Conservation (phyloP, 2,113 vertebrate genomes). For the Tupaia chinensis region DNA sequence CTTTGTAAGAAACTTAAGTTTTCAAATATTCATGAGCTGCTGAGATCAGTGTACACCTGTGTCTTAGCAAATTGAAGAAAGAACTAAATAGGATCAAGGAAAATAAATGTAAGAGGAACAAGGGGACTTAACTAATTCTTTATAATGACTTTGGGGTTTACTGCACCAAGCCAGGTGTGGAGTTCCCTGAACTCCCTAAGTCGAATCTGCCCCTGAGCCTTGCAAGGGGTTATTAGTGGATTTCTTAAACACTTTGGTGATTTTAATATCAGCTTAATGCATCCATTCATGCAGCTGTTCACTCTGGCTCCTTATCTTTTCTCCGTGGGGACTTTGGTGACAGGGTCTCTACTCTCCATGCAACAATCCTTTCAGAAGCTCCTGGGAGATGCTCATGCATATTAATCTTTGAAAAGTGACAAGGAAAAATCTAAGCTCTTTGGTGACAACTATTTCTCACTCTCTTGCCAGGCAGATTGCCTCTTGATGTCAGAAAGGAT, state of each 20-base stretch:
- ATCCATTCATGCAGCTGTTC: constrained; percentile 31
- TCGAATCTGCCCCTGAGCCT: constrained; percentile 27
- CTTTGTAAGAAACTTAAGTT: constrained; percentile 49
- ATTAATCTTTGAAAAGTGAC: constrained; percentile 50
- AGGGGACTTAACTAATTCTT: constrained; percentile 68
- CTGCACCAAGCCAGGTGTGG: constrained; percentile 59
- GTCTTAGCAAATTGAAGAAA: constrained; percentile 67
- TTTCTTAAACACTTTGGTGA: constrained; percentile 42
- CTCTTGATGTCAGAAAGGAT: constrained; percentile 28
- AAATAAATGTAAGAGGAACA: constrained; percentile 73
- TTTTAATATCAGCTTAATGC: constrained; percentile 42
- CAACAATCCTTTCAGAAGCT: constrained; percentile 9
- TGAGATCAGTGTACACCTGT: constrained; percentile 58
- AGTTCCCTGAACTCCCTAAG: constrained; percentile 62
- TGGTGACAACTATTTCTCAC: constrained; percentile 38
- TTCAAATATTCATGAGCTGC: constrained; percentile 66
- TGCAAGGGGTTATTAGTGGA: constrained; percentile 40
- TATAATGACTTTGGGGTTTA: constrained; percentile 68
- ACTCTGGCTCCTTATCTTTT: constrained; percentile 18
- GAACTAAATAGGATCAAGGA: constrained; percentile 67
- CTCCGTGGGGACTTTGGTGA: neutral
- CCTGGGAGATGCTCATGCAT: constrained; percentile 19
- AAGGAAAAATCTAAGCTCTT: constrained; percentile 2
- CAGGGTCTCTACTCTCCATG: constrained; percentile 13
- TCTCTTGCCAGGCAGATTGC: constrained; percentile 8